These are phyloP conservation scores for Chironomus tepperi DNA, from an alignment of 1,140 invertebrate species.

Conservation along the genomic window DNA sequence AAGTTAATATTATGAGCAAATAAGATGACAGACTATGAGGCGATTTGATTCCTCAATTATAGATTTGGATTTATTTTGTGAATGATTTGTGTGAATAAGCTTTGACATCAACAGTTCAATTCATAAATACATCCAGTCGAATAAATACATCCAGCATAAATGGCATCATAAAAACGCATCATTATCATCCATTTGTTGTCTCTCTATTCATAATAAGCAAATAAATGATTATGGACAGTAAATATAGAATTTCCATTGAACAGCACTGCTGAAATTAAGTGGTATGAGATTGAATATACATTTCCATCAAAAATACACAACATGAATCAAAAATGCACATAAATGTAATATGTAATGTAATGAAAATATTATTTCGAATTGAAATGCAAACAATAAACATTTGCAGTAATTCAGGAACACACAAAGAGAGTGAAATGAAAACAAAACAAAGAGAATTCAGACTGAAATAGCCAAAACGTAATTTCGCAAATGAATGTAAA, in stretches of 20 bases:
- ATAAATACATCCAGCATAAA: too few relatives aligned
- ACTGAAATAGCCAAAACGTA: too few relatives aligned
- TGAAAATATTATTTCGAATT: constrained; percentile 20
- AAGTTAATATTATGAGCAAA: neutral
- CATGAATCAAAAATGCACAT: neutral
- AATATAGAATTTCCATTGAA: neutral
- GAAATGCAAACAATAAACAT: constrained; percentile 23
- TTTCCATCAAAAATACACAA: neutral
- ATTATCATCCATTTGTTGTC: neutral
- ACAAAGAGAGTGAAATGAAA: too few relatives aligned
- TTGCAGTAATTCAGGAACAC: neutral
- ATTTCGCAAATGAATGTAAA: neutral
- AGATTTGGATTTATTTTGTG: too few relatives aligned
- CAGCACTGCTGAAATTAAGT: neutral
- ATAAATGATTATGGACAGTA: neutral
- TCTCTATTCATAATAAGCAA: neutral
- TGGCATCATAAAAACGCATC: neutral
- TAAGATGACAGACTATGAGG: neutral
- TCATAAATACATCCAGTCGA: too few relatives aligned
- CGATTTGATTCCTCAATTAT: too few relatives aligned
- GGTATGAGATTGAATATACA: neutral
- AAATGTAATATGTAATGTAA: constrained; percentile 12
- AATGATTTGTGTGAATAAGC: too few relatives aligned
- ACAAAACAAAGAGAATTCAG: too few relatives aligned
- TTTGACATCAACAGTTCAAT: too few relatives aligned